Percentiles rank a stretch among this genome's conserved stretches.
These are phyloP conservation scores for Acomys russatus DNA, from an alignment of 2,797 vertebrate genomes.

Conservation along the genomic window DNA sequence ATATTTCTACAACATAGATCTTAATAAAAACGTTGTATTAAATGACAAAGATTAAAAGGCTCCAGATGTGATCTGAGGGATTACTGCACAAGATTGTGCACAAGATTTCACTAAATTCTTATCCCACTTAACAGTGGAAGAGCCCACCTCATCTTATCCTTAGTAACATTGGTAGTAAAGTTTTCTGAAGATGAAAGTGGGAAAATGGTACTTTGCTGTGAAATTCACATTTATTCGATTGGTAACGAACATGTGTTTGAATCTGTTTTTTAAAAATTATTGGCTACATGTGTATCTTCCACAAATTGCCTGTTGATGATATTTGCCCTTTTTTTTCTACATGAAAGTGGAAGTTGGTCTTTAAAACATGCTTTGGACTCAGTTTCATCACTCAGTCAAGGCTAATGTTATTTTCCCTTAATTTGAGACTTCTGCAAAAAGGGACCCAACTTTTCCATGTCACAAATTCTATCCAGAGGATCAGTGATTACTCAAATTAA, in stretches of 20 bases:
- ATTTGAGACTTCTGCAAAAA: constrained; percentile 60
- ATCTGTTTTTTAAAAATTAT: background rate
- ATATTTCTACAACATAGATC: constrained; percentile 56
- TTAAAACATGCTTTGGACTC: constrained; percentile 41
- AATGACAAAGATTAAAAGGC: constrained; percentile 45
- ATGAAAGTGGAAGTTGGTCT: background rate
- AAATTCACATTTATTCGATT: constrained; percentile 63
- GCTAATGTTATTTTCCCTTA: constrained; percentile 55
- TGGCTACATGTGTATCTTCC: background rate
- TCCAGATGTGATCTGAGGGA: constrained; percentile 43
- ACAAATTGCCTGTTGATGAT: background rate
- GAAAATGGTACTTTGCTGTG: constrained; percentile 25
- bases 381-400: constrained; percentile 38
- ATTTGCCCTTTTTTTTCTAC: constrained; percentile 46
- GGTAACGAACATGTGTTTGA: background rate
- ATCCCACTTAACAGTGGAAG: background rate
- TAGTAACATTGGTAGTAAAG: background rate
- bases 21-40: background rate
- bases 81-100: background rate
- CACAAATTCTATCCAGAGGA: constrained; percentile 59
- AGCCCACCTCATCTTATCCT: constrained; percentile 2
- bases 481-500: constrained; percentile 51
- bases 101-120: constrained; percentile 42
- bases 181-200: background rate
- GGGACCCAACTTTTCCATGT: constrained; percentile 37